Base-by-base conservation (phyloP, 2,797 vertebrate genomes). In the Rhinophrynus dorsalis region DNA sequence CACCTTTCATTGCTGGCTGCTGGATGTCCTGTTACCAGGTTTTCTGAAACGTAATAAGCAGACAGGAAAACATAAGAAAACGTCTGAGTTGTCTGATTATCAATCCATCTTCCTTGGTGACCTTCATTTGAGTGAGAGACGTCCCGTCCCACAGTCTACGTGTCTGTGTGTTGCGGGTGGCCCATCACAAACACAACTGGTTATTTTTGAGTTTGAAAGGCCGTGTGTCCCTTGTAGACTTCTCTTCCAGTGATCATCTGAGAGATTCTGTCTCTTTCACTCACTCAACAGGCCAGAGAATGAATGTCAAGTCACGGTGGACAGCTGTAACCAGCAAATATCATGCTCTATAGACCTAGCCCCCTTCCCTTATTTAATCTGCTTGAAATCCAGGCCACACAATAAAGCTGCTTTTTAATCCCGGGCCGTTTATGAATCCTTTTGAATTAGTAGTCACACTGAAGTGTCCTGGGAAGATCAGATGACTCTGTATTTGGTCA, bases 241-340 rank as follows among this genome's bases (percentile, higher is more conserved):
- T 50, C 17, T 56, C 26, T 62, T 40, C 44, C 60, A 47, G 13
- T 33, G 74, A 40, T 30, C 51, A 54, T 78, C 68, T 60, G 50
- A 29, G 50, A 61, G 76, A 75, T 79, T 54, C 59, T 86, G 74
- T 78, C 73, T 83, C 56, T 76, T 73, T 81, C 81, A 82, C 82
- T 86, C 80, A 77, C 78, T 79, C 71, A 79, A 76, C 78, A 11
- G 79, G 67, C 77, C 78, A 26, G 68, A 75, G 58, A 82, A 81
- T 84, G 81, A 85, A 73, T 78, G 82, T 89, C 90, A 85, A 67
- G 80, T 86, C 87, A 73, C 70, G 15, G 78, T 74, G 84, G 89
- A 92, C 94, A 95, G 94, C 91, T 95, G 94, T 86, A 88, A 77
- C 75, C 79, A 83, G 79, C 88, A 91, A 90, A 92, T 89, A 87